These are phyloP conservation scores for Magallana ariakensis DNA, from an alignment of 1,140 invertebrate species.

Conservation along the genomic window DNA sequence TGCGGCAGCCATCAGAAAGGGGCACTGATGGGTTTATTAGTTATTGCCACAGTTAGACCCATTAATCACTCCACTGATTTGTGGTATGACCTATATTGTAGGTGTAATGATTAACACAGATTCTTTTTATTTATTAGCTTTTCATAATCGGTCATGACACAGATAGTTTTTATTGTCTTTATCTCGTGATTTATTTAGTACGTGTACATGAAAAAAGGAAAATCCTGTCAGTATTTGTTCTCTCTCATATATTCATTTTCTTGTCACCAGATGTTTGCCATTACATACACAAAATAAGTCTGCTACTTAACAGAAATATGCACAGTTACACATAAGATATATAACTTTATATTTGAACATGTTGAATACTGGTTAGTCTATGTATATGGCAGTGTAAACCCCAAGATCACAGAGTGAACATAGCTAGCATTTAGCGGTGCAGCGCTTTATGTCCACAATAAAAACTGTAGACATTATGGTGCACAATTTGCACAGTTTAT, in stretches of 20 bases:
- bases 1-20: not conserved
- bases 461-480: no score
- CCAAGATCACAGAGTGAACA: no score
- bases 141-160: slow-evolving; percentile 28
- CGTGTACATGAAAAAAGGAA: not conserved
- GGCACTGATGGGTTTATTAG: slow-evolving; percentile 18
- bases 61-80: slow-evolving; percentile 5
- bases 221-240: not conserved
- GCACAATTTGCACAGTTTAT: no score
- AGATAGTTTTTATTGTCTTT: not conserved
- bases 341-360: not conserved
- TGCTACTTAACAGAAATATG: no score
- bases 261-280: no score
- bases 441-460: no score
- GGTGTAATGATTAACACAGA: slow-evolving; percentile 5
- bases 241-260: no score
- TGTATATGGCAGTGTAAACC: no score
- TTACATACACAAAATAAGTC: no score
- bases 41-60: slow-evolving; percentile 25
- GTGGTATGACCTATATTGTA: slow-evolving; percentile 30
- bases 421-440: no score
- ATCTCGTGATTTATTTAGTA: slow-evolving; percentile 12
- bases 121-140: slow-evolving; percentile 31
- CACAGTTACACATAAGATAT: not conserved
- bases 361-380: no score